Evolutionary conservation across 2,113 vertebrate genomes (phyloP), one percentile per base, ranked within the genome.

Genomic region (Tachuris rubrigastra): DNA sequence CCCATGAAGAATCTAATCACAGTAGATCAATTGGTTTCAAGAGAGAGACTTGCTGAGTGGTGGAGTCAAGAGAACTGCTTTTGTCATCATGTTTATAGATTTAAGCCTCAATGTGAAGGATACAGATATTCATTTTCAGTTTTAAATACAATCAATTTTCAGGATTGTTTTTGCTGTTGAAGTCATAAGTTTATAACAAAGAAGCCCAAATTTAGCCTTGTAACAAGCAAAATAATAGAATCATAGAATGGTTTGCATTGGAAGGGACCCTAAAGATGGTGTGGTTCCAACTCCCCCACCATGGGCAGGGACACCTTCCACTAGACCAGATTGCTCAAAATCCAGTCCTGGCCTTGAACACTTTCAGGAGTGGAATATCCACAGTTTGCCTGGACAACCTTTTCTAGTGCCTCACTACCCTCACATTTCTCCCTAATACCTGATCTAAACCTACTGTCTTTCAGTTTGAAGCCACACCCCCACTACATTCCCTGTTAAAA

Each of bases 231-330:
- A 76, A 62, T 47, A 16, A 22, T 39, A 59, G 58, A 67, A 46
- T 30, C 23, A 20, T 18, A 22, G n/a, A 62, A 35, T 55, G 18
- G 3, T 60, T 39, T 39, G 20, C 7, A 20, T 41, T 82, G 39
- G 13, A 53, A 47, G 24, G 5, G 30, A 41, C 9, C 30, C 10
- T 75, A 17, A 68, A 41, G n/a, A 55, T 76, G 17, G 4, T 76
- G 11, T 47, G 3, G 8, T 62, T 76, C 39, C 56, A 76, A 8
- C 8, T 0, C 3, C 5, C 10, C 8, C 16, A 17, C 3, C 9
- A 22, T 19, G 9, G 30, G 14, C 41, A 76, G 24, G 14, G n/a
- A 22, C 21, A 24, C 4, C 14, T 76, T 25, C 30, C 13, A 35
- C 21, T 41, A 47, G 41, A 47, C 8, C 24, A 69, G 24, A 16